These are phyloP conservation scores for Gymnoscopelus braueri DNA, from an alignment of 2,797 vertebrate genomes.

Conservation along the genomic window DNA sequence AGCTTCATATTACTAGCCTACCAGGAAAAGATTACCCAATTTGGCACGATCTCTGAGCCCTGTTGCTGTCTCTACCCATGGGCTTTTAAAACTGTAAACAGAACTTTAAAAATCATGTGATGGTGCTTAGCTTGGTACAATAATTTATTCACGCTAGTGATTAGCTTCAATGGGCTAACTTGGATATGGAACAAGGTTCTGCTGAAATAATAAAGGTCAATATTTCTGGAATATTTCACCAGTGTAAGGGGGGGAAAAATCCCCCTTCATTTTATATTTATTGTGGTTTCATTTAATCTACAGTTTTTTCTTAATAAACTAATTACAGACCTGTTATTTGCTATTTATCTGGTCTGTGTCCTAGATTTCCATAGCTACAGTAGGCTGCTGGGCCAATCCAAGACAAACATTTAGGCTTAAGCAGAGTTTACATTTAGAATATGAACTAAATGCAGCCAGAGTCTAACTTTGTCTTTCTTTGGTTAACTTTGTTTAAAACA, in stretches of 20 bases:
- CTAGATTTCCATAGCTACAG: neutral
- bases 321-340: slow-evolving; percentile 19
- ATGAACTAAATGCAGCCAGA: slow-evolving; percentile 3
- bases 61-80: neutral
- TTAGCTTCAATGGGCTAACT: neutral
- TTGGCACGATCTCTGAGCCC: neutral
- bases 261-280: neutral
- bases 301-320: slow-evolving; percentile 17
- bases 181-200: neutral
- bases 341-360: slow-evolving; percentile 15
- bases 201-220: neutral
- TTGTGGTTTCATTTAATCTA: neutral
- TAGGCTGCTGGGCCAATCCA: slow-evolving; percentile 18
- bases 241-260: neutral
- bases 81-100: slow-evolving; percentile 9
- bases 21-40: slow-evolving; percentile 16
- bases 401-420: slow-evolving; percentile 2
- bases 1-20: slow-evolving; percentile 16
- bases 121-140: neutral
- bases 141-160: neutral
- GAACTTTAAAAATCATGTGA: neutral
- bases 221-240: slow-evolving; percentile 7
- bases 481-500: slow-evolving; percentile 31
- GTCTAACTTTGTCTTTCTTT: slow-evolving; percentile 15
- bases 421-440: slow-evolving; percentile 22